Base-by-base conservation (phyloP, 2,888 invertebrate species). In the Sesia apiformis region DNA sequence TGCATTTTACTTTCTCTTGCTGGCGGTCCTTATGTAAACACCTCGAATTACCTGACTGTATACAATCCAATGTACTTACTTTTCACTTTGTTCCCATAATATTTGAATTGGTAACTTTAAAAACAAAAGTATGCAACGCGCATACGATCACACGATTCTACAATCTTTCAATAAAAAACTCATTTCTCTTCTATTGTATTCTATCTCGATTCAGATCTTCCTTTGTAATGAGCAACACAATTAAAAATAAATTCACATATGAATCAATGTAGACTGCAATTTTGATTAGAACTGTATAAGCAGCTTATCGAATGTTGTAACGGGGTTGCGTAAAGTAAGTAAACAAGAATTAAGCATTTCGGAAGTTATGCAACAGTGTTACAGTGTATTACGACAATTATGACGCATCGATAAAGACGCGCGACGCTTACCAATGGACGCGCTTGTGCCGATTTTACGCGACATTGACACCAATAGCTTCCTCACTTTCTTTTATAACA, bases 391-490 rank as follows among this genome's bases (percentile, higher is more conserved):
- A 82, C 84, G 75, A 69, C 72, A 70, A 63, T 66, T 65, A 70
- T 84, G 85, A 84, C 82, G 82, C 85, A 84, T 75, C 67, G 63
- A 55, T 61, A 66, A 65, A 66, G 70, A 74, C 79, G 76, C 70
- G 72, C 61, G 62, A 57, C 60, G 83, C 67, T 67, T 85, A 63
- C 76, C 65, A 74, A 84, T 72, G 62, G 61, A 63, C 66, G 7
- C 60, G 62, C 64, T 67, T 74, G 83, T 74, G 73, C 85, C 67
- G 73, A 70, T 81, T 84, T 76, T 69, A 66, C 66, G 65, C 74
- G 84, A 81, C 87, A 84, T 69, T 85, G 87, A 86, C 87, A 78
- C 76, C 76, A 72, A 81, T 84, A 72, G 74, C 76, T 81, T 81
- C 79, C 76, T 76, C 72, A 74, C 77, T 81, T 81, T 80, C 76